A percentile compares a stretch with the other conserved stretches of the same genome.
Conservation (phyloP, 1,140 invertebrate genomes). For the Bemisia tabaci region DNA sequence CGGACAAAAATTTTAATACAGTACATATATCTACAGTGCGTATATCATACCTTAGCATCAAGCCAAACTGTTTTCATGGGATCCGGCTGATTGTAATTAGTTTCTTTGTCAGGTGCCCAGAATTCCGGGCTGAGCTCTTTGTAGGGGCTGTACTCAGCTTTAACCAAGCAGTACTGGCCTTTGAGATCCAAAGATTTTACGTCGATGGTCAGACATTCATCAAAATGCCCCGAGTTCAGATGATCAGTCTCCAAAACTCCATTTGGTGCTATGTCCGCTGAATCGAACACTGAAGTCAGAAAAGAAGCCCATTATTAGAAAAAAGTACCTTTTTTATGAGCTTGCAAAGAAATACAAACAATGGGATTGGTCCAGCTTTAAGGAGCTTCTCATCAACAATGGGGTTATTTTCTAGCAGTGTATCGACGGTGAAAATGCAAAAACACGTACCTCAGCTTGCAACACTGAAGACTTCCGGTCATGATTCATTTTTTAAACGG, state of each 20-base stretch:
- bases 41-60: not conserved
- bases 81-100: not conserved
- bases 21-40: no score
- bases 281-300: not conserved
- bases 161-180: not conserved
- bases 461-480: no score
- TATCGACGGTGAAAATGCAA: no score
- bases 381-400: no score
- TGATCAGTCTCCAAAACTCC: not conserved
- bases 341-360: no score
- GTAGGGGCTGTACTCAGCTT: not conserved
- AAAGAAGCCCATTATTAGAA: no score
- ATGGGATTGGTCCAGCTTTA: no score
- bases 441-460: no score
- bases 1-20: no score
- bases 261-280: not conserved
- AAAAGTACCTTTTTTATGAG: no score
- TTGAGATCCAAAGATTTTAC: not conserved
- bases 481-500: no score
- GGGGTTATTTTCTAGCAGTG: no score
- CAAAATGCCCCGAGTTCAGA: not conserved
- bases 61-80: not conserved
- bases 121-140: not conserved
- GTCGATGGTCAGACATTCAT: not conserved
- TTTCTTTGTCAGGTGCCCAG: not conserved